A percentile compares a stretch with the other conserved stretches of the same genome.
These are phyloP conservation scores for Silurus aristotelis DNA, from an alignment of 2,797 vertebrate species.

Conservation along the genomic window DNA sequence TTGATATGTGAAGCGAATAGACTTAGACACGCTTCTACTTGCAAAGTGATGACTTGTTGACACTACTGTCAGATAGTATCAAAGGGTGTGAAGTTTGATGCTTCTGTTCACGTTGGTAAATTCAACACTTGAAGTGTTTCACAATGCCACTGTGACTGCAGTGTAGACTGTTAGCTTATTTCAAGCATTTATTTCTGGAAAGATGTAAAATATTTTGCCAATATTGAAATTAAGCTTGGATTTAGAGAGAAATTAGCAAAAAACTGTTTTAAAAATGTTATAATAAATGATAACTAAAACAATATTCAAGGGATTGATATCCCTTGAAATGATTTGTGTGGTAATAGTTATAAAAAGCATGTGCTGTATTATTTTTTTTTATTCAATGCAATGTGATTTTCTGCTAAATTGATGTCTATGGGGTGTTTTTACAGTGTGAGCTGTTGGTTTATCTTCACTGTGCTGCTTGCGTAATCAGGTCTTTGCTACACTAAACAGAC, in stretches of 20 bases:
- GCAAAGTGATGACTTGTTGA: slow-evolving; percentile 17
- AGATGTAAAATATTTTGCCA: background rate
- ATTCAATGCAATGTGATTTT: background rate
- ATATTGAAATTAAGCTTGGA: background rate
- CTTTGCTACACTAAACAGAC: slow-evolving; percentile 35
- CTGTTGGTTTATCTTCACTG: slow-evolving; percentile 29
- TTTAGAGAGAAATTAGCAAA: background rate
- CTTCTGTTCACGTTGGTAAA: slow-evolving; percentile 55
- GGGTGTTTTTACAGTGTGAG: background rate
- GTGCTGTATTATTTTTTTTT: background rate
- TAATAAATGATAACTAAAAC: background rate
- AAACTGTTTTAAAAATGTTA: background rate
- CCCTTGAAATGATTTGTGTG: background rate
- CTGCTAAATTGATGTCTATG: background rate
- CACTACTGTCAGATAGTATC: slow-evolving; percentile 49
- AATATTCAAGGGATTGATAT: background rate
- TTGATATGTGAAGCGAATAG: slow-evolving; percentile 21
- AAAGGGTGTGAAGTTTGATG: slow-evolving; percentile 65
- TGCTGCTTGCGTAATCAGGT: slow-evolving; percentile 54
- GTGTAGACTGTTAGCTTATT: background rate
- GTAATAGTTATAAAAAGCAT: background rate
- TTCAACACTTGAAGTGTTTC: background rate
- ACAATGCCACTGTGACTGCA: background rate
- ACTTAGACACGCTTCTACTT: slow-evolving; percentile 3
- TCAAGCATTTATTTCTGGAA: background rate